Evolutionary conservation across 2,113 vertebrate genomes (phyloP), one percentile per base, ranked within the genome.

Genomic region (Muscicapa adusta): DNA sequence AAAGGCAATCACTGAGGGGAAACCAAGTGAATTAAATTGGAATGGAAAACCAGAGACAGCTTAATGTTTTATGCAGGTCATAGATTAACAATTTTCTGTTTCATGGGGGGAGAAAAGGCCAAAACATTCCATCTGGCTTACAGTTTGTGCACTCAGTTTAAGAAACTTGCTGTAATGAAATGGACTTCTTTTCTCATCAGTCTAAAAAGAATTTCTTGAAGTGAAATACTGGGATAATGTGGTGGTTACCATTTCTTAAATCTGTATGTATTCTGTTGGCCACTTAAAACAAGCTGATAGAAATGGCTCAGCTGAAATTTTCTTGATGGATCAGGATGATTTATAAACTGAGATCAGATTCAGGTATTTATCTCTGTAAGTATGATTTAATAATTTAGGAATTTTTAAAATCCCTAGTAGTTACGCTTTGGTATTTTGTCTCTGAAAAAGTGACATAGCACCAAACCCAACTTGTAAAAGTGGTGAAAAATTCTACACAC

Each of bases 11-110:
- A 96, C 60, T 93, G 93, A 96, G 76, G 91, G 73, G 88, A 95
- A 97, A 91, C 80, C 68, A 95, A 96, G 75, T 94, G 96, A 97
- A 81, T 85, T 86, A 96, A 97, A 93, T 20, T 84, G 70, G 89
- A 96, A 85, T 91, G 74, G 95, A 97, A 96, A 95, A 87, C n/a
- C 94, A 98, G 96, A 97, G 93, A 74, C 51, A 72, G 91, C 85
- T 96, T 96, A 94, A 85, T 62, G 40, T 91, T 97, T 96, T 79
- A 17, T 96, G 22, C 84, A 96, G 83, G 91, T 96, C 92, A 95
- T 76, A 96, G 86, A 97, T 97, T 94, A 97, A 97, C 94, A 63
- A 5, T 81, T 87, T 91, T 95, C 65, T 57, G 36, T 96, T 94
- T 92, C 89, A 10, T 58, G 54, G 40, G 68, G 56, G 45, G 54